Percentiles rank a stretch among this genome's conserved stretches.
phyloP scores from a whole-genome alignment of 2,113 vertebrate species.

The Peromyscus polionotus region DNA sequence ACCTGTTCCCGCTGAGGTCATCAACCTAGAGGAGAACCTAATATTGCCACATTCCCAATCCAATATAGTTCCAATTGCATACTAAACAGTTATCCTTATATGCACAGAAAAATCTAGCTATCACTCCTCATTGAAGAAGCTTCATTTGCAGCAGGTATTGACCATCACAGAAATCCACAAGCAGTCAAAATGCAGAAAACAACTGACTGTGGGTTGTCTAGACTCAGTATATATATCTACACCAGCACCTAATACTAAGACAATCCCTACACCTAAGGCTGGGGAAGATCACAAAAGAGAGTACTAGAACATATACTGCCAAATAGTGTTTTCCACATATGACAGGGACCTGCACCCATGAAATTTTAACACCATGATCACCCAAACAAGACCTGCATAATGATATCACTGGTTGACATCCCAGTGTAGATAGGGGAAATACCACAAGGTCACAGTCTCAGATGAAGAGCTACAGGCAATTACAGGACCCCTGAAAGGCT shows the following conservation, averaged over 20 bases:
- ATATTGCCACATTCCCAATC: background rate
- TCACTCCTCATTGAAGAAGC: background rate
- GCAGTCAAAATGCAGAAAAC: background rate
- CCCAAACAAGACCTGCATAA: background rate
- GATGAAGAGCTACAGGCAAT: background rate
- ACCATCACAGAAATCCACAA: background rate
- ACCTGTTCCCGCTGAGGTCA: background rate
- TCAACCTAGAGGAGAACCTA: background rate
- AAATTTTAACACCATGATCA: background rate
- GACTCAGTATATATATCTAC: background rate
- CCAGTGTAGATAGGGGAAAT: background rate
- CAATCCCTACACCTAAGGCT: background rate
- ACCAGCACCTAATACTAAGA: background rate
- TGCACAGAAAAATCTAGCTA: background rate
- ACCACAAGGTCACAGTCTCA: background rate
- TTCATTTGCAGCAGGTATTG: background rate
- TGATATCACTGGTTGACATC: background rate
- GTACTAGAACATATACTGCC: background rate
- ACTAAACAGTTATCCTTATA: background rate
- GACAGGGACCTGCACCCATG: background rate
- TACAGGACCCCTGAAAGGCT: background rate
- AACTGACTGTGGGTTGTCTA: background rate
- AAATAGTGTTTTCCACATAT: background rate
- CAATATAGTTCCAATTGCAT: background rate
- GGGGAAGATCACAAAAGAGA: background rate